Conservation (phyloP, 2,113 vertebrate genomes). For the Apaloderma vittatum region DNA sequence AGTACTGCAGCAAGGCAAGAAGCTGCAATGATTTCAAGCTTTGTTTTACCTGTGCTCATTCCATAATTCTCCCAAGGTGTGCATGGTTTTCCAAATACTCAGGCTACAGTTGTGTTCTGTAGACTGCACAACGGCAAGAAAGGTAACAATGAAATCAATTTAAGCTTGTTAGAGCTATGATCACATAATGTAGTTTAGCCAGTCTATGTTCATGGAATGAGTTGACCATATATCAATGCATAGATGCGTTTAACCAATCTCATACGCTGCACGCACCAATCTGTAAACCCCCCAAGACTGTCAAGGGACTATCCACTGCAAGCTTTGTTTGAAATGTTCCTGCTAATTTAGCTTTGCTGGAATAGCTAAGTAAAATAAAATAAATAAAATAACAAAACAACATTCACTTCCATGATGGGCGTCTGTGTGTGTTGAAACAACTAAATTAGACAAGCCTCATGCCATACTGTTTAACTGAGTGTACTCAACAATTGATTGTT, state of each 20-base stretch:
- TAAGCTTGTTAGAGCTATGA: not conserved
- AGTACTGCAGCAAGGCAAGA: not conserved
- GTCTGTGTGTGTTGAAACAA: not conserved
- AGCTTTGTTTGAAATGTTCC: not conserved
- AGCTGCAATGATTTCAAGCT: not conserved
- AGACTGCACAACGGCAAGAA: not conserved
- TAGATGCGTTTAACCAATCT: not conserved
- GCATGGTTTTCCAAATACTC: not conserved
- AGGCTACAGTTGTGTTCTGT: not conserved
- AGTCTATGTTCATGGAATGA: not conserved
- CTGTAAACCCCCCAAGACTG: not conserved
- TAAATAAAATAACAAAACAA: not conserved
- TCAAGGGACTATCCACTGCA: not conserved
- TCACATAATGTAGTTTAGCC: not conserved
- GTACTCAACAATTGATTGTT: not conserved
- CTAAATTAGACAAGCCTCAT: not conserved
- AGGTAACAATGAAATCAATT: not conserved
- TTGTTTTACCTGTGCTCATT: not conserved
- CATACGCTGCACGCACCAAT: not conserved
- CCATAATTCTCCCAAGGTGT: not conserved
- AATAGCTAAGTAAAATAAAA: not conserved
- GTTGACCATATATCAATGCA: rapidly evolving
- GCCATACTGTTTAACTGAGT: not conserved
- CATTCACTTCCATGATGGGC: not conserved
- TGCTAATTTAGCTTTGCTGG: not conserved